phyloP scores from a whole-genome alignment of 2,113 vertebrate genomes.

The Misgurnus mizolepis region DNA sequence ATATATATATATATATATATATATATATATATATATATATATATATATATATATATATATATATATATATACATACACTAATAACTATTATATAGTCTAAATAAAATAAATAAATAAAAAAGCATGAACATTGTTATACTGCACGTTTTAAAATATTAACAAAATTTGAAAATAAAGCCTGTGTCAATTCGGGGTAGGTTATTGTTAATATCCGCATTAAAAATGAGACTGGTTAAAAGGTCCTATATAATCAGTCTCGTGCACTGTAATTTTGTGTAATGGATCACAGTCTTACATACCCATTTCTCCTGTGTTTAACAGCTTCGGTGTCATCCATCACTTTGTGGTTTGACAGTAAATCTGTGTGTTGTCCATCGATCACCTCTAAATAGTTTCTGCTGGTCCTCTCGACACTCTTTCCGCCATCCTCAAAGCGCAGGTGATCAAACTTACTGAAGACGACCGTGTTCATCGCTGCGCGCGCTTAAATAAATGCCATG shows the following conservation, averaged over 20 bases:
- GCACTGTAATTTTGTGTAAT: not conserved
- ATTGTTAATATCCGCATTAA: not conserved
- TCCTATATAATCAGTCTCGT: not conserved
- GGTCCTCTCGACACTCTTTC: conserved; percentile 81
- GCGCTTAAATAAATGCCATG: conserved; percentile 12
- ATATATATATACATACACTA: no score
- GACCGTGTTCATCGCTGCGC: conserved; percentile 86
- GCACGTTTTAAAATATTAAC: no score
- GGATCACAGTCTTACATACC: conserved; percentile 75
- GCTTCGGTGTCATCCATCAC: conserved; percentile 86
- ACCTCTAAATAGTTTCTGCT: conserved; percentile 86
- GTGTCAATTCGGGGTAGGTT: no score
- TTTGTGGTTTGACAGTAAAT: conserved; percentile 82
- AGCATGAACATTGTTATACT: no score
- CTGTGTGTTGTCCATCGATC: conserved; percentile 81
- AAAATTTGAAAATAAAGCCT: no score
- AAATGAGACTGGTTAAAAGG: not conserved
- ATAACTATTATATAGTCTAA: no score
- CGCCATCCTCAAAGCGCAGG: conserved; percentile 88
- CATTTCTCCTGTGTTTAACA: conserved; percentile 85
- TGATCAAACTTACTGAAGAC: conserved; percentile 93
- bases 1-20: no score
- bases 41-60: no score
- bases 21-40: no score
- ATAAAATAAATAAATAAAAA: no score